Base-by-base conservation (phyloP, 2,888 invertebrate species). In the Oligia latruncula region DNA sequence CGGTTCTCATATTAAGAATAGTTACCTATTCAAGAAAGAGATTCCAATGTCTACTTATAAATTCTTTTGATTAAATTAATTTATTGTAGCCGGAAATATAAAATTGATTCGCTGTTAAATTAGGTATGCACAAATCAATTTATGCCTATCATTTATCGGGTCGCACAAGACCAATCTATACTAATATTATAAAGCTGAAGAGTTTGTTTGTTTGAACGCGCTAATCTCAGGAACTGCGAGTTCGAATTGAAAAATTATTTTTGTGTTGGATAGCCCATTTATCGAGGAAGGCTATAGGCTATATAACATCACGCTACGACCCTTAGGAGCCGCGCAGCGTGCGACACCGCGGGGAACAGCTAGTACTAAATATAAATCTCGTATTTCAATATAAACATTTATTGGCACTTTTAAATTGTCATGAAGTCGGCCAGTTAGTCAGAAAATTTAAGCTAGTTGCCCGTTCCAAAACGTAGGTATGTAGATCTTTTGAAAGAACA, bases 1-100 rank as follows among this genome's bases (percentile, higher is more conserved):
- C 89, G 89, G 92, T 92, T 92, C 88, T 90, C 90, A 90, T 90
- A 90, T 91, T 91, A 90, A 88, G 88, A 91, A 90, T 88, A 87
- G 73, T 78, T 83, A 49, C 29, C 40, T 79, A 71, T 77, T 83
- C 74, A 79, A 77, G 71, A 74, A 81, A 85, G 79, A 83, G 68
- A 87, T 88, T 83, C 78, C 81, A 75, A 78, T 72, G 68, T 70
- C 71, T 76, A 52, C 35, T 64, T 74, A 60, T n/a, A 52, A 68
- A 64, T 84, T 66, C 58, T 13, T 71, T 74, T 66, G 35, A 65
- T 40, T 52, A n/a, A 66, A 65, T 65, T 74, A 20, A 66, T 87
- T 80, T 43, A n/a, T 35, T 64, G n/a, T 6, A 17, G 58, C 64
- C 55, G 49, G 58, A 74, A 74, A 67, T 46, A 11, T 74, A 71